Conservation (phyloP, 2,888 invertebrate species). For the Coremacera marginata region DNA sequence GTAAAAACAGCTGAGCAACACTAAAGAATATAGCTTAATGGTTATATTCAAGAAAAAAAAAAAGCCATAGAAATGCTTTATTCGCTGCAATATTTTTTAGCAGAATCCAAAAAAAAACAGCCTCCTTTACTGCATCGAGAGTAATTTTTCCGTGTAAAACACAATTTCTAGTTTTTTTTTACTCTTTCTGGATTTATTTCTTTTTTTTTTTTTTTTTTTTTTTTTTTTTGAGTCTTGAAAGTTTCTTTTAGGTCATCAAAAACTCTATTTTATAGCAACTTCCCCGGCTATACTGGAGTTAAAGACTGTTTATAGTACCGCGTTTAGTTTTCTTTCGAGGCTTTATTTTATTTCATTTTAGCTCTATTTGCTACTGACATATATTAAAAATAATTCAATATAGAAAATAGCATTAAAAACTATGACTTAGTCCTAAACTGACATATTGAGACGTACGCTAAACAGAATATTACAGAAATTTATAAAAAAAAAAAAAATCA, state of each 20-base stretch:
- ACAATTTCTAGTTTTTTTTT: background rate
- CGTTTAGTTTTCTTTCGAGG: slow-evolving; percentile 9
- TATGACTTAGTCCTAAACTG: slow-evolving; percentile 5
- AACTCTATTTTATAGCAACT: slow-evolving; percentile 67
- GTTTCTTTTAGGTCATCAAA: slow-evolving; percentile 36
- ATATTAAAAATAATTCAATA: slow-evolving; percentile 50
- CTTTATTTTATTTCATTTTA: background rate
- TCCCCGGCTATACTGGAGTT: slow-evolving; percentile 69
- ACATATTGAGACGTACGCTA: slow-evolving; percentile 3
- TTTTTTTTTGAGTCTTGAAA: slow-evolving; percentile 13
- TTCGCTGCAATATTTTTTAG: background rate
- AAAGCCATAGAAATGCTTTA: background rate
- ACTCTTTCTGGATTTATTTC: background rate
- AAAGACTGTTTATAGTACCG: slow-evolving; percentile 51
- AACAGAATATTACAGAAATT: slow-evolving; percentile 39
- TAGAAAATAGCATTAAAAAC: slow-evolving; percentile 31
- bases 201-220: background rate
- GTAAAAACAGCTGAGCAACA: slow-evolving; percentile 23
- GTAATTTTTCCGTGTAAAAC: background rate
- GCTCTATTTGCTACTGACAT: slow-evolving; percentile 39
- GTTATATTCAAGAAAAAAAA: background rate
- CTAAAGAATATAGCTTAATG: background rate
- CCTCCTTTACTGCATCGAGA: background rate
- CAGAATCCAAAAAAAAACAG: background rate
- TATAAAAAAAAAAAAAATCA: slow-evolving; percentile 48